Percentiles rank a stretch among this genome's conserved stretches.
These are phyloP conservation scores for Trachymyrmex cornetzi DNA, from an alignment of 1,140 invertebrate species.

Conservation along the genomic window DNA sequence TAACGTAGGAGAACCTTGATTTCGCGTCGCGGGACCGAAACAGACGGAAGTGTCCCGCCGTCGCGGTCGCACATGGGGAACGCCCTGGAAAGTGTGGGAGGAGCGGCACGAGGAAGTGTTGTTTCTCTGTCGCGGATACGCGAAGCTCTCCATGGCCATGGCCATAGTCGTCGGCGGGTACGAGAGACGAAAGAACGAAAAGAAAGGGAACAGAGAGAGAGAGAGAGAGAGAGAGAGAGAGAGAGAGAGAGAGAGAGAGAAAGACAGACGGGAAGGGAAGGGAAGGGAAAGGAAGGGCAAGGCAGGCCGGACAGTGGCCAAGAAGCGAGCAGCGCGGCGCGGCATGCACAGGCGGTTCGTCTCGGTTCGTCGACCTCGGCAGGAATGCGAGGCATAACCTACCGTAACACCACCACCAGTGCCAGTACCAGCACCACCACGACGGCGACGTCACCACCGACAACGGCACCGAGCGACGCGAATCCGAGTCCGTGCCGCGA, in stretches of 20 bases:
- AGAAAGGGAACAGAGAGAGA: conserved; percentile 64
- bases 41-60: conserved; percentile 50
- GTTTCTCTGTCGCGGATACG: conserved; percentile 45
- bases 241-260: conserved; percentile 46
- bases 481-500: conserved; percentile 19
- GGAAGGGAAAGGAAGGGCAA: conserved; percentile 78
- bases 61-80: conserved; percentile 40
- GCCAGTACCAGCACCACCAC: conserved; percentile 61
- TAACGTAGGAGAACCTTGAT: conserved; percentile 44
- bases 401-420: conserved; percentile 84
- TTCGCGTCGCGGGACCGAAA: conserved; percentile 43
- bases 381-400: conserved; percentile 86
- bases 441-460: conserved; percentile 47
- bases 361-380: conserved; percentile 85
- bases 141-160: conserved; percentile 13
- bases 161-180: conserved; percentile 26
- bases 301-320: conserved; percentile 79
- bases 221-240: background rate
- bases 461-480: conserved; percentile 64
- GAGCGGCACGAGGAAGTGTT: conserved; percentile 65
- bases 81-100: conserved; percentile 52
- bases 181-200: conserved; percentile 67
- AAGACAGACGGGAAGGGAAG: conserved; percentile 69
- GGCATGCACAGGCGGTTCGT: conserved; percentile 77
- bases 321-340: conserved; percentile 75